Evolutionary conservation across 2,113 vertebrate genomes (phyloP), one percentile per base, ranked within the genome.

Genomic region (Dolichallabes microphthalmus): DNA sequence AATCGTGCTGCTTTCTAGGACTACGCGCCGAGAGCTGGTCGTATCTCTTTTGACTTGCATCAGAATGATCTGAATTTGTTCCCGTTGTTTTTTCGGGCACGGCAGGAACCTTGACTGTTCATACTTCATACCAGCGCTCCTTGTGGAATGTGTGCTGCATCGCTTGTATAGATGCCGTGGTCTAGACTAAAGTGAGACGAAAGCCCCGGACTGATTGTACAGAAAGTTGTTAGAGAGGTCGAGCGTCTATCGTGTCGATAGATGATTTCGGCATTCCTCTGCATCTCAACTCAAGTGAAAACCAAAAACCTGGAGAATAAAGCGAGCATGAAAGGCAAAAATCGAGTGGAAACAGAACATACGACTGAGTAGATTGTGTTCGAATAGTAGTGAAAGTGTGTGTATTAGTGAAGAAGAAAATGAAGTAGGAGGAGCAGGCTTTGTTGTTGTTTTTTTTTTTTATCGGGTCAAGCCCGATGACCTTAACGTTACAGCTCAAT

Each of bases 131-230:
- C 12, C 68, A 20, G 13, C 11, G 69, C 61, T 45, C 63, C 27
- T 45, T n/a, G 19, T 69, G 86, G 69, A 86, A 76, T 73, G 85
- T 82, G 79, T 73, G 76, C 79, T 53, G 85, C 80, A 81, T 82
- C 50, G 57, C 45, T 84, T 64, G 75, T 45, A 84, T 3, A 61
- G 50, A 55, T 52, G 69, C 69, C 35, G 76, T 52, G 57, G 57
- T 84, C 22, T 76, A 30, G 73, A 32, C 32, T 69, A 80, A 93
- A 93, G 91, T 92, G 91, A 90, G 89, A 88, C 90, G 64, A 74
- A 89, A 90, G 27, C 89, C 85, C 90, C 82, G 82, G 87, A 89
- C 77, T 93, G 93, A 95, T 93, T 93, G 93, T 93, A 92, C 89
- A 27, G 64, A 58, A 83, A 82, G 58, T 45, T 55, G 79, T 75